These are phyloP conservation scores for Chlorodrepanis virens DNA, from an alignment of 2,113 vertebrate species.

Conservation along the genomic window DNA sequence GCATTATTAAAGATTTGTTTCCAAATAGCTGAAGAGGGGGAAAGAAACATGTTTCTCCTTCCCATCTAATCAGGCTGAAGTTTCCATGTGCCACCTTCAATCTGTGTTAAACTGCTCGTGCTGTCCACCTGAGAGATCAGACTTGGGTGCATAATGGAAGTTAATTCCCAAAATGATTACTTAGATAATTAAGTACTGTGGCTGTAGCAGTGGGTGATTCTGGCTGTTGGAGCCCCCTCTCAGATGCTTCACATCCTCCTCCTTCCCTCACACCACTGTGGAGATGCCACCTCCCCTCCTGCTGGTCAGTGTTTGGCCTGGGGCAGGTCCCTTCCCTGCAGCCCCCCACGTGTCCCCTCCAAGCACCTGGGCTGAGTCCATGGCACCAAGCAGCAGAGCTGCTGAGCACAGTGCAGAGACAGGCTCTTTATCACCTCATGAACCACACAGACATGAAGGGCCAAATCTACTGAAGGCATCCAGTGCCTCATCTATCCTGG, in stretches of 20 bases:
- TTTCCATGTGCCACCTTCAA: not conserved
- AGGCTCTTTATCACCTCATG: not conserved
- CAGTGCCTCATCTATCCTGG: not conserved
- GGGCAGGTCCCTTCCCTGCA: not conserved
- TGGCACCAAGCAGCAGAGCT: not conserved
- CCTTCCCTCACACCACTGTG: not conserved
- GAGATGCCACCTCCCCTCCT: not conserved
- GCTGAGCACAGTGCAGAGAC: fast-evolving
- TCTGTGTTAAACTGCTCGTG: slow-evolving; percentile 6
- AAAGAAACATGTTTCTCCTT: not conserved
- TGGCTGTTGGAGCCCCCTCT: not conserved
- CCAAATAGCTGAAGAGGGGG: not conserved
- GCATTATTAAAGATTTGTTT: not conserved
- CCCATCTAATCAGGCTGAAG: slow-evolving; percentile 1
- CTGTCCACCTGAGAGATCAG: not conserved
- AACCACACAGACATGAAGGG: not conserved
- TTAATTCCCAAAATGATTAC: not conserved
- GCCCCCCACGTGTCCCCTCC: not conserved
- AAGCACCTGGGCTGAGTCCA: not conserved
- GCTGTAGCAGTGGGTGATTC: not conserved
- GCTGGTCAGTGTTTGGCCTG: not conserved
- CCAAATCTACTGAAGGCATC: not conserved
- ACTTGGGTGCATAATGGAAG: not conserved
- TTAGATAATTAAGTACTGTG: not conserved
- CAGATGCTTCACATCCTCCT: not conserved